A percentile compares a stretch with the other conserved stretches of the same genome.
These are phyloP conservation scores for Ivindomyrus marchei DNA, from an alignment of 2,113 vertebrate genomes.

Conservation along the genomic window DNA sequence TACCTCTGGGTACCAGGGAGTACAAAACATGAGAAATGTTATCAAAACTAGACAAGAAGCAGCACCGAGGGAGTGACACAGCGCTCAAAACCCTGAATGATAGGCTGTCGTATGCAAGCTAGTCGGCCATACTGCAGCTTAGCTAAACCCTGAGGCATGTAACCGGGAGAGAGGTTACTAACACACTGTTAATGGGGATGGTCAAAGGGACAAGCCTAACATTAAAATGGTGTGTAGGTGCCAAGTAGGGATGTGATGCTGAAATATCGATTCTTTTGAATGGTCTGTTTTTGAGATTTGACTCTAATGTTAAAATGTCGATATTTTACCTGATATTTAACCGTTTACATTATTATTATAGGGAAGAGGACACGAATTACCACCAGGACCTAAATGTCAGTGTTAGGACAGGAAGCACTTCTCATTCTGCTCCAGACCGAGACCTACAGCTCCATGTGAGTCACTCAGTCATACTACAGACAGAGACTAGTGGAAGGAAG, in stretches of 20 bases:
- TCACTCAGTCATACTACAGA: not conserved
- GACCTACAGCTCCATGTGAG: not conserved
- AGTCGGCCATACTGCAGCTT: not conserved
- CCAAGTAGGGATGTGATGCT: not conserved
- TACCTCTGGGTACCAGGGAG: slow-evolving; percentile 12
- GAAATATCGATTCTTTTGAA: not conserved
- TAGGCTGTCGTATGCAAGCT: not conserved
- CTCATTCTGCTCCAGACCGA: not conserved
- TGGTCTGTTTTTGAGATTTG: not conserved
- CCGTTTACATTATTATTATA: not conserved
- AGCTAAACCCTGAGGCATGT: not conserved
- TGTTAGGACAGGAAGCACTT: not conserved
- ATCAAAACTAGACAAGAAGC: not conserved
- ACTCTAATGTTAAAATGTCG: not conserved
- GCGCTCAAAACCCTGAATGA: not conserved
- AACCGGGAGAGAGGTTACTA: not conserved
- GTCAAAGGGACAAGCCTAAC: not conserved
- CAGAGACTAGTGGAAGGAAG: not conserved
- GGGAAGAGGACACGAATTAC: not conserved
- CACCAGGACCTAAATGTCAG: not conserved
- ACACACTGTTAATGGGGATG: not conserved
- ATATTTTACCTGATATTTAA: not conserved
- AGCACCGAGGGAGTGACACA: not conserved
- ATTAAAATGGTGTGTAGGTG: not conserved
- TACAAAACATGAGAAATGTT: slow-evolving; percentile 21